Evolutionary conservation across 1,140 invertebrate genomes (phyloP), one percentile per base, ranked within the genome.

Genomic region (Ectropis grisescens): DNA sequence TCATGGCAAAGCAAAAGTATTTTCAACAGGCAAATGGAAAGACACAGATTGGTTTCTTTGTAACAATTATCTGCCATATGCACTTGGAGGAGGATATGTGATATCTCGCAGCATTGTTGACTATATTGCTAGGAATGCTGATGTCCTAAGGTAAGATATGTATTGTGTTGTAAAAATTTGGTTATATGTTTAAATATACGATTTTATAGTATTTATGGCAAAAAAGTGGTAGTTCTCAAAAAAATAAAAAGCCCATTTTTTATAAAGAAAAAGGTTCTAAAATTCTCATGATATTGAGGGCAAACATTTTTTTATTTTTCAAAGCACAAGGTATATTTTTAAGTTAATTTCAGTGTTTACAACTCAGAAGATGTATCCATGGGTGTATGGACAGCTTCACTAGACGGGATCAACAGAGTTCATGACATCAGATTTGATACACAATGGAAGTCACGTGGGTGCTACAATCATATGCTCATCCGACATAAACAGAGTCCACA

Each of bases 361-460:
- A 89, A 89, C 14, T 96, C 92, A 41, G 97, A 99, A 84, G 97
- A 99, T 86, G 91, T 97, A 0, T 95, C 95, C 2, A 85, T 99
- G 26, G 97, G 97, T 2, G 86, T 92, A 0, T 99, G 97, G 97
- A 81, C 98, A 12, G 89, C 93, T 2, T 87, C 95, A 13, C 58
- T 98, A 6, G 87, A 91, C 35, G 88, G 92, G 44, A 88, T 98
- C n/a, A 88, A 93, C 40, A 84, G 95, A 43, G 86, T 93, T 25
- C 97, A 99, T 67, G 97, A 98, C 66, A 82, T 89, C 1, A 85
- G 95, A 33, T 99, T 98, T 76, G 96, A 99, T 64, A 98, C 97
- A 0, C 93, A 96, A 66, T 98, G 91, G 78, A 87, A 84, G 43
- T 94, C 95, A 0, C 85, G 96, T 44, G 97, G 96, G 1, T 99